A percentile compares a stretch with the other conserved stretches of the same genome.
Evolutionary conservation across 1,140 invertebrate species (phyloP).

Genomic region (Mycetomoellerius zeteki): DNA sequence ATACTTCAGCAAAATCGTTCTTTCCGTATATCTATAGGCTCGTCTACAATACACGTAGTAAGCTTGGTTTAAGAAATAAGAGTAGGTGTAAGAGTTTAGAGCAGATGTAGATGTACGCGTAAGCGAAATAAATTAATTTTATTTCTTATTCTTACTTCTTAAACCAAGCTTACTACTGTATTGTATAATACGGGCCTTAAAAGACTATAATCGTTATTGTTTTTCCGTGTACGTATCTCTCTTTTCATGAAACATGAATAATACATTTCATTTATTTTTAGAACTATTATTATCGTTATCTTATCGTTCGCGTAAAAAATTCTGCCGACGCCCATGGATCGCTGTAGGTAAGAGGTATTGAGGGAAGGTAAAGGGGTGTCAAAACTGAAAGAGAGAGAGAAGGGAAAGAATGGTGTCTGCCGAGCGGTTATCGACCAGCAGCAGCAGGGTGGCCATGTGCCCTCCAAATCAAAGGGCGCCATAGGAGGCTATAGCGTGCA

Average conservation of each 20-base stretch:
- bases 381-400: background rate
- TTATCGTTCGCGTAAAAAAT: constrained; percentile 10
- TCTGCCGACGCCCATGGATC: constrained; percentile 26
- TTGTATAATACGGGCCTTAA: too few relatives aligned
- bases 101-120: too few relatives aligned
- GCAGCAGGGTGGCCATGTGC: constrained; percentile 57
- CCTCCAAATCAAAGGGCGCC: constrained; percentile 23
- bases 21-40: background rate
- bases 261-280: background rate
- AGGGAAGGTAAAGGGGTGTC: constrained; percentile 26
- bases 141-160: too few relatives aligned
- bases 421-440: constrained; percentile 65
- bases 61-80: too few relatives aligned
- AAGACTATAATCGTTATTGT: background rate
- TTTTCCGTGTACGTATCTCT: background rate
- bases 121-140: too few relatives aligned
- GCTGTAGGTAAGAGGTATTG: constrained; percentile 13
- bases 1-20: too few relatives aligned
- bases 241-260: background rate
- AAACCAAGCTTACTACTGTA: too few relatives aligned
- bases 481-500: background rate
- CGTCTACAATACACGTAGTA: too few relatives aligned
- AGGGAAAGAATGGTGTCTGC: constrained; percentile 56
- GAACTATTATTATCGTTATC: background rate
- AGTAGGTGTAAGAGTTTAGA: too few relatives aligned